Percentiles rank a stretch among this genome's conserved stretches.
Evolutionary conservation across 2,888 invertebrate species (phyloP).

Genomic region (Globia sparganii): DNA sequence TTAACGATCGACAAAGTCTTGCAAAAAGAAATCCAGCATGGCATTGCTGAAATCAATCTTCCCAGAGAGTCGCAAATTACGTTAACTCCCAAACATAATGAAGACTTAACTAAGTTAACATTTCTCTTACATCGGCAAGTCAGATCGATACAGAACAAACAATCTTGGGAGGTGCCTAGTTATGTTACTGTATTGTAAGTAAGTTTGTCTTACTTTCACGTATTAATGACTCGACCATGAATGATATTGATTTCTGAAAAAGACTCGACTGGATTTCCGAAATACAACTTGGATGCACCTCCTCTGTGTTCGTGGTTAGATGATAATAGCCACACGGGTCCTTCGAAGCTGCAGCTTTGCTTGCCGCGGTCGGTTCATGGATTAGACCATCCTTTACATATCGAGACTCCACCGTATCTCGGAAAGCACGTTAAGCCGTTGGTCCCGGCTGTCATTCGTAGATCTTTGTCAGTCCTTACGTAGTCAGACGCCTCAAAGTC

Average conservation of each 20-base stretch:
- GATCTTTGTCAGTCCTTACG: not conserved
- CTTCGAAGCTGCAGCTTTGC: not conserved
- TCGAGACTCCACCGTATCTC: not conserved
- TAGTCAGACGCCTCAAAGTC: not conserved
- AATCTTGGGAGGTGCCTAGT: slow-evolving; percentile 11
- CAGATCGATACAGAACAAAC: slow-evolving; percentile 47
- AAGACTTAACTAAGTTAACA: slow-evolving; percentile 47
- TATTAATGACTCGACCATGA: not conserved
- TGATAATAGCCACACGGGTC: not conserved
- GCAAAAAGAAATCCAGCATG: slow-evolving; percentile 36
- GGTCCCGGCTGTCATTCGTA: not conserved
- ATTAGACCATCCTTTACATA: not conserved
- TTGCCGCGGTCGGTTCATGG: not conserved
- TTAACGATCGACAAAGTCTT: slow-evolving; percentile 22
- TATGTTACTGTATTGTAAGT: not conserved
- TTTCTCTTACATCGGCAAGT: slow-evolving; percentile 32
- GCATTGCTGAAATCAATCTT: slow-evolving; percentile 54
- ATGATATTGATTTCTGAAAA: not conserved
- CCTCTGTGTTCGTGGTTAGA: too few relatives aligned
- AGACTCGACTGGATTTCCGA: not conserved
- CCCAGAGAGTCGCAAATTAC: slow-evolving; percentile 42
- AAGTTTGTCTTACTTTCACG: not conserved
- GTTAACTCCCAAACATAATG: slow-evolving; percentile 57
- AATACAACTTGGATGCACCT: too few relatives aligned
- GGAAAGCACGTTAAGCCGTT: not conserved